phyloP scores from a whole-genome alignment of 1,140 invertebrate genomes.

The Chironomus striatipennis region DNA sequence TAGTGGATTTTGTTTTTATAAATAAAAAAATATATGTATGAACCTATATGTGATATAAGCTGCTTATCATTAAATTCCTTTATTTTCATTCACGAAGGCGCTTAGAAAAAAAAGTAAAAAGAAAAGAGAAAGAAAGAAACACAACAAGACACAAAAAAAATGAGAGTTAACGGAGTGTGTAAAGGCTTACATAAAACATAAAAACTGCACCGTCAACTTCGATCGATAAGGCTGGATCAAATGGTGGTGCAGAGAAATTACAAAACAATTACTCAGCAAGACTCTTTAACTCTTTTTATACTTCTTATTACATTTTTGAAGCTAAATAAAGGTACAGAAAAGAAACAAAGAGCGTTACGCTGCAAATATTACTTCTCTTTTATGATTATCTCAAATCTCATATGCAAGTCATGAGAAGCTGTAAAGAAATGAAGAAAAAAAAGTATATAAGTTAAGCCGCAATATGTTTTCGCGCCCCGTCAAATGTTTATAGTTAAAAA shows the following conservation, averaged over 20 bases:
- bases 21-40: neutral
- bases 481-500: too few relatives aligned
- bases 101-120: neutral
- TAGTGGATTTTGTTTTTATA: neutral
- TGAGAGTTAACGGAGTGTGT: conserved; percentile 1
- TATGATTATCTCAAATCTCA: neutral
- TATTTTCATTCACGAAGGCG: conserved; percentile 6
- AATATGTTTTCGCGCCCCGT: conserved; percentile 11
- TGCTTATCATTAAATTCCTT: conserved; percentile 14
- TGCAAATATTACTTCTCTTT: conserved; percentile 3
- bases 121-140: neutral
- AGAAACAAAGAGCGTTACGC: neutral
- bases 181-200: conserved; percentile 14
- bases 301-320: conserved; percentile 4
- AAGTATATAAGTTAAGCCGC: neutral
- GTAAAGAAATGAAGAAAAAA: too few relatives aligned
- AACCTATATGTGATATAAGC: conserved; percentile 1
- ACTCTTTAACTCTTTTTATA: conserved; percentile 1
- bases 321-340: neutral
- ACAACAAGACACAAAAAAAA: neutral
- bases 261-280: conserved; percentile 23
- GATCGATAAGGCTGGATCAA: conserved; percentile 8
- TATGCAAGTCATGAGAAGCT: neutral
- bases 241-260: conserved; percentile 16
- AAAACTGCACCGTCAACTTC: conserved; percentile 11